Conservation (phyloP, 2,797 vertebrate genomes). For the Phalanger gymnotis region DNA sequence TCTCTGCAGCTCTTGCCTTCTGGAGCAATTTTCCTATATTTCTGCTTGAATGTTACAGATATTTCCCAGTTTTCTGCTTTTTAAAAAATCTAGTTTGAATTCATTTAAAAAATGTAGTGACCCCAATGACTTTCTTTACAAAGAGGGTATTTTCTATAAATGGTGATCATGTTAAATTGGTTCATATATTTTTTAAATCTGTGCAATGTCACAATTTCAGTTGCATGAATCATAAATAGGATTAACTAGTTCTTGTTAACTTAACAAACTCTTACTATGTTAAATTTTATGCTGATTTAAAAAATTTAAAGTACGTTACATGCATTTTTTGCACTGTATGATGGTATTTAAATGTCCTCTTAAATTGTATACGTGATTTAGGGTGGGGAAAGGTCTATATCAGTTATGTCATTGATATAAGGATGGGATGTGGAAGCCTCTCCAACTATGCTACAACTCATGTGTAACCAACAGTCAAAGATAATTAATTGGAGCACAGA, state of each 20-base stretch:
- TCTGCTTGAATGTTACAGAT: background rate
- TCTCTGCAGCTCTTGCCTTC: background rate
- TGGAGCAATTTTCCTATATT: background rate
- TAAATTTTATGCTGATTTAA: background rate
- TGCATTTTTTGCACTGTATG: background rate
- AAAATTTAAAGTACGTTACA: background rate
- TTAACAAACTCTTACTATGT: background rate
- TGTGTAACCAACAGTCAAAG: background rate
- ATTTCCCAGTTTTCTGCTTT: slow-evolving; percentile 20
- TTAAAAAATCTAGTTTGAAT: background rate
- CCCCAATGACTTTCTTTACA: background rate
- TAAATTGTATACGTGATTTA: background rate
- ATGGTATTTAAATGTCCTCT: background rate
- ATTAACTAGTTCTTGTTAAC: background rate
- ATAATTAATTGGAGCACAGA: background rate
- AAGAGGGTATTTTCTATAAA: background rate
- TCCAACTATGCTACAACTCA: background rate
- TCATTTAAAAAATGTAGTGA: background rate
- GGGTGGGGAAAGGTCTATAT: background rate
- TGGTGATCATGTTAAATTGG: slow-evolving; percentile 11
- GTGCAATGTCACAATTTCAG: background rate
- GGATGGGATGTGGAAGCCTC: background rate
- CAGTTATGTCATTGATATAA: background rate
- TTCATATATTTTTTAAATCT: background rate
- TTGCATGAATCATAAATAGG: background rate